Base-by-base conservation (phyloP, 1,140 invertebrate genomes). In the Drosophila ercepeae region DNA sequence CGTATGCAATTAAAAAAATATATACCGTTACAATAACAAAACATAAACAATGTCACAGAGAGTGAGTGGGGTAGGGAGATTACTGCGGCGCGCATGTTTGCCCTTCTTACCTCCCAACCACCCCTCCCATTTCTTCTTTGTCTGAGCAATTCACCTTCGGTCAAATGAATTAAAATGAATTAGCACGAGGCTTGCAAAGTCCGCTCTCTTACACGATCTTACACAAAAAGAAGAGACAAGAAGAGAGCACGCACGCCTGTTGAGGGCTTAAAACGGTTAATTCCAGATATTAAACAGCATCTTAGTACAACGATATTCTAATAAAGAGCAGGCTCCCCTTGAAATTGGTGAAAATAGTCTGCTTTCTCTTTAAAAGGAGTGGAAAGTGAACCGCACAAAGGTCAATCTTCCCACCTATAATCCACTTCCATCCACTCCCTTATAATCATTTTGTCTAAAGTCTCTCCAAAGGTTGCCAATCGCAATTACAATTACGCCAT, bases 281-380 rank as follows among this genome's bases (percentile, higher is more conserved):
- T n/a, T n/a, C n/a, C n/a, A n/a, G n/a, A n/a, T n/a, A n/a, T n/a
- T n/a, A n/a, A n/a, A n/a, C n/a, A n/a, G n/a, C n/a, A n/a, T n/a
- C n/a, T n/a, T n/a, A n/a, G n/a, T n/a, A n/a, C n/a, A n/a, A n/a
- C n/a, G n/a, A n/a, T n/a, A n/a, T n/a, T n/a, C n/a, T n/a, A n/a
- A n/a, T n/a, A n/a, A n/a, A n/a, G n/a, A n/a, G n/a, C n/a, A n/a
- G n/a, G n/a, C n/a, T n/a, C n/a, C n/a, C n/a, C n/a, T n/a, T n/a
- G n/a, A n/a, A n/a, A n/a, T n/a, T n/a, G n/a, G n/a, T n/a, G 29
- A 32, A 32, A 32, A 32, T 13, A 49, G 39, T 69, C 59, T 57
- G 81, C 81, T 84, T 84, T 84, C 81, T 86, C 81, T 84, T 73
- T 81, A 81, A 61, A 86, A 76, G 73, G 73, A 73, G 86, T 59